Base-by-base conservation (phyloP, 2,113 vertebrate species). In the Sorex fumeus region DNA sequence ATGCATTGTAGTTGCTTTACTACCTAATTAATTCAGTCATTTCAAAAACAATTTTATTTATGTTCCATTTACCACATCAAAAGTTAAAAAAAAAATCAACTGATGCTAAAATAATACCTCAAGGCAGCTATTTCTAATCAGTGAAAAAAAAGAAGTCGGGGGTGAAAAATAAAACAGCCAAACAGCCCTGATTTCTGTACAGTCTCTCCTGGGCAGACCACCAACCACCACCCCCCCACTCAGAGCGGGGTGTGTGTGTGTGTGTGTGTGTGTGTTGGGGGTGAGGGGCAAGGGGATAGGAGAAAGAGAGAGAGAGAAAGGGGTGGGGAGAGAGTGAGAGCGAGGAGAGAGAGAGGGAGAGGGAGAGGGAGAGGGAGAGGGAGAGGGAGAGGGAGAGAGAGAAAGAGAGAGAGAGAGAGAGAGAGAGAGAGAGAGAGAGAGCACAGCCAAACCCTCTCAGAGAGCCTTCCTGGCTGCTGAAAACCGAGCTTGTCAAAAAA, bases 41-140 rank as follows among this genome's bases (percentile, higher is more conserved):
- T 98, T 98, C 96, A 97, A 98, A 98, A 98, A 97, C 98, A 97
- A 98, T 98, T 98, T 98, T 98, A 98, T 98, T 98, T 98, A 98
- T 98, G 97, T 98, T 97, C 97, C 97, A 94, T 98, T 98, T 98
- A 97, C 97, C 98, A 98, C 97, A 98, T 98, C 98, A 98, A 97
- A 98, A 98, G 96, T 97, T 93, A 92, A 96, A 96, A 94, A 91
- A 87, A 88, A 93, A 87, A 40, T 25, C 85, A 95, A 96, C 94
- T 11, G 95, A 98, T 97, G 96, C 97, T 98, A 98, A 98, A 98
- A 98, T 98, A 97, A 98, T 97, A 98, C 98, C 98, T 98, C 96
- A 96, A 98, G 98, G 97, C 97, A 95, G 97, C 97, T 98, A 98
- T 98, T 98, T 98, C 97, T 98, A 98, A 98, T 98, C 97, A 95